Conservation (phyloP, 2,797 vertebrate genomes). For the Sarcoramphus papa region DNA sequence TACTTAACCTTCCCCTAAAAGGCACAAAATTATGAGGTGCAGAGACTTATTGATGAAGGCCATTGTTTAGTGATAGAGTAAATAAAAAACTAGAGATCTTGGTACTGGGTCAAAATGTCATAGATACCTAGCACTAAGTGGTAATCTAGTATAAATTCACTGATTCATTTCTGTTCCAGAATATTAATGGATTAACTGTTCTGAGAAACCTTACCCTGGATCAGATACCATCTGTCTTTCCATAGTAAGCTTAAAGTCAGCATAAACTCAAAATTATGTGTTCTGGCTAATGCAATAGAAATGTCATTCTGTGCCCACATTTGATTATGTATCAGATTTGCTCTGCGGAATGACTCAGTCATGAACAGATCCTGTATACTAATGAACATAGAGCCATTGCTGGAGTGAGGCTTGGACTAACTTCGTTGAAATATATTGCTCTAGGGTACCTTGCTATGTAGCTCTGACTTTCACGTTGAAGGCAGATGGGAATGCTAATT, state of each 20-base stretch:
- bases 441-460: background rate
- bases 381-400: background rate
- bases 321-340: background rate
- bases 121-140: background rate
- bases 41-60: background rate
- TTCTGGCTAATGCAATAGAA: conserved; percentile 27
- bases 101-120: background rate
- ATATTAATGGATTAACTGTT: conserved; percentile 24
- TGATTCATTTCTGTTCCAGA: background rate
- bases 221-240: conserved; percentile 36
- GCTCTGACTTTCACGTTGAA: background rate
- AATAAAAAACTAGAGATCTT: background rate
- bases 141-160: background rate
- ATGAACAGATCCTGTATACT: background rate
- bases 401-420: background rate
- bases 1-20: background rate
- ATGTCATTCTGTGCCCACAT: conserved; percentile 27
- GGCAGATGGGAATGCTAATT: conserved; percentile 16
- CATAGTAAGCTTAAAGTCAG: conserved; percentile 14
- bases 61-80: background rate
- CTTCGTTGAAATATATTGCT: background rate
- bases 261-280: background rate
- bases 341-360: conserved; percentile 9
- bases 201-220: background rate
- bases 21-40: background rate